Base-by-base conservation (phyloP, 2,888 invertebrate species). In the Hypselothyrea guttata region DNA sequence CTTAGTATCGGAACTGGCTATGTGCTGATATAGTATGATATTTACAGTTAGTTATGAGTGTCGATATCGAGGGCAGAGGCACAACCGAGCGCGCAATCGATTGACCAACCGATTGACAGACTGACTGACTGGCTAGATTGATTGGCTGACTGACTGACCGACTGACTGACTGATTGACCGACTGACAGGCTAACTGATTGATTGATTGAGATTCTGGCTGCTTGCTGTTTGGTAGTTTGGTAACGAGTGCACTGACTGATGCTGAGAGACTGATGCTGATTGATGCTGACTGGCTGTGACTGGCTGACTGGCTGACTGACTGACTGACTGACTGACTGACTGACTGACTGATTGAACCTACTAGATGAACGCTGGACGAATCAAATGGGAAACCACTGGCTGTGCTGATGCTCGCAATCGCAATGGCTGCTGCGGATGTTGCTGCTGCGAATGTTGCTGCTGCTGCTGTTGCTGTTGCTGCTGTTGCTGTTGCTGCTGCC, bases 371-470 rank as follows among this genome's bases (percentile, higher is more conserved):
- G 61, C 84, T 76, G 71, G 79, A 82, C 78, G 77, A 88, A 87
- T 89, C 89, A 89, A 86, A 90, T 90, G 74, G 89, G 89, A 75
- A 89, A 88, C 88, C 88, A 87, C 87, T 84, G 84, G 73, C 84
- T 71, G 38, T 72, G 60, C 73, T 68, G 67, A 67, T 72, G 60
- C 62, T 61, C 77, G 61, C 76, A 72, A 73, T 76, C 68, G 73
- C 71, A 68, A 76, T 55, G 44, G 65, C 54, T 71, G 68, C 44
- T 60, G 49, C 72, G 13, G 57, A 85, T 86, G 83, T 76, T 86
- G 73, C 75, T 82, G 88, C 88, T 86, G 73, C 75, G n/a, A n/a
- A n/a, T n/a, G n/a, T n/a, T 82, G 88, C 88, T 86, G 73, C 74
- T 82, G 87, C 88, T 86, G 73, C 74, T 82, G 87, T 88, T 86